A percentile compares a stretch with the other conserved stretches of the same genome.
phyloP scores from a whole-genome alignment of 2,888 invertebrate genomes.

The Acanthacorydalis orientalis region DNA sequence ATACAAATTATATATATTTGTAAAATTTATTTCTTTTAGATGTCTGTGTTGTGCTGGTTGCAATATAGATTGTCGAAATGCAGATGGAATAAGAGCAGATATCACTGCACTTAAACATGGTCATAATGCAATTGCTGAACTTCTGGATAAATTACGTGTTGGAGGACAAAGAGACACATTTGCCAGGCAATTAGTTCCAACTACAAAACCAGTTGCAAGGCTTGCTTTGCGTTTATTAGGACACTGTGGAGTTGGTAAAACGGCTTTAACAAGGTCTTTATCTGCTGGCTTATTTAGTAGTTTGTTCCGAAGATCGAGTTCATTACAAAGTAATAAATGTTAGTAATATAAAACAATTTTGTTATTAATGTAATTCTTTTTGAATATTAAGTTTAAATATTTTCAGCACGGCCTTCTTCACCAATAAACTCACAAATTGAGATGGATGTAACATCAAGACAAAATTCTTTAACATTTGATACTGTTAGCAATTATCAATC shows the following conservation, averaged over 20 bases:
- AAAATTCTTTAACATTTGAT: constrained; percentile 40
- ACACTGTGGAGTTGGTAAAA: constrained; percentile 56
- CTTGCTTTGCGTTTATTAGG: constrained; percentile 55
- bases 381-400: neutral
- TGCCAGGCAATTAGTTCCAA: constrained; percentile 42
- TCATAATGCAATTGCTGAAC: constrained; percentile 46
- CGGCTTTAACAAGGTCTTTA: constrained; percentile 44
- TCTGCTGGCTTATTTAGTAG: constrained; percentile 50
- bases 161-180: constrained; percentile 26
- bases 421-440: constrained; percentile 35
- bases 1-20: neutral
- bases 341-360: constrained; percentile 10
- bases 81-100: constrained; percentile 55
- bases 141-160: constrained; percentile 46
- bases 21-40: constrained; percentile 19
- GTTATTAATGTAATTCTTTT: neutral
- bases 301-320: constrained; percentile 40
- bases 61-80: constrained; percentile 45
- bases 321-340: constrained; percentile 27
- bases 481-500: constrained; percentile 32
- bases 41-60: constrained; percentile 55
- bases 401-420: constrained; percentile 29
- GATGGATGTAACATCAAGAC: constrained; percentile 39
- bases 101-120: constrained; percentile 62
- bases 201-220: constrained; percentile 34